These are phyloP conservation scores for Pachymerium ferrugineum DNA, from an alignment of 2,888 invertebrate genomes.

Conservation along the genomic window DNA sequence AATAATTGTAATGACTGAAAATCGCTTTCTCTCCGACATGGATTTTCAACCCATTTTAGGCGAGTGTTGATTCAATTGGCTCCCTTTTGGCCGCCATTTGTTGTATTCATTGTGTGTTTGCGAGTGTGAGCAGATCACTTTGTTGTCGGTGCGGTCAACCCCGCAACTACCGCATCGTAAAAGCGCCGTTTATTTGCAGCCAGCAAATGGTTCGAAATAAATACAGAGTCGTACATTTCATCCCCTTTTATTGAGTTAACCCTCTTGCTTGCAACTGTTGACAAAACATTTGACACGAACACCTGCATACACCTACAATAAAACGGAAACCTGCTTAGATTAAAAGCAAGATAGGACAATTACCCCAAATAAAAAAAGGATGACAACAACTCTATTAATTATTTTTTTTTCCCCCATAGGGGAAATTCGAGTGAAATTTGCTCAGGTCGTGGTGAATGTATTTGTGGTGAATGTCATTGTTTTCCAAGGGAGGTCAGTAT, in stretches of 20 bases:
- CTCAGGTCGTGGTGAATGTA: constrained; percentile 36
- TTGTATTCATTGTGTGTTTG: not conserved
- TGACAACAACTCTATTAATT: not conserved
- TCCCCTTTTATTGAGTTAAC: not conserved
- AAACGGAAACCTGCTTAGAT: too few relatives aligned
- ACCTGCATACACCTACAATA: not conserved
- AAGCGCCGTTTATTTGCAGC: not conserved
- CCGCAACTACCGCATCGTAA: not conserved
- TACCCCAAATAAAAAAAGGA: too few relatives aligned
- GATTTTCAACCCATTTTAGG: not conserved
- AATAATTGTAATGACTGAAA: too few relatives aligned
- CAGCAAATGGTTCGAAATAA: not conserved
- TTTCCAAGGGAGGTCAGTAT: constrained; percentile 27
- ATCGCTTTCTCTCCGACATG: not conserved
- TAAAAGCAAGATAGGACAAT: too few relatives aligned
- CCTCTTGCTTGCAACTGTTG: too few relatives aligned
- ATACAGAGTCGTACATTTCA: not conserved
- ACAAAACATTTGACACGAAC: not conserved
- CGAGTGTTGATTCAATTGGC: not conserved
- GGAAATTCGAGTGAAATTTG: constrained; percentile 27
- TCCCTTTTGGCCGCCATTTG: not conserved
- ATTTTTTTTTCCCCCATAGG: not conserved
- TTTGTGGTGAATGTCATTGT: constrained; percentile 33
- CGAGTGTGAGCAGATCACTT: constrained; percentile 3
- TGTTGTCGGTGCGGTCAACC: not conserved